Conservation (phyloP, 2,888 invertebrate genomes). For the Drosophila setosimentum region DNA sequence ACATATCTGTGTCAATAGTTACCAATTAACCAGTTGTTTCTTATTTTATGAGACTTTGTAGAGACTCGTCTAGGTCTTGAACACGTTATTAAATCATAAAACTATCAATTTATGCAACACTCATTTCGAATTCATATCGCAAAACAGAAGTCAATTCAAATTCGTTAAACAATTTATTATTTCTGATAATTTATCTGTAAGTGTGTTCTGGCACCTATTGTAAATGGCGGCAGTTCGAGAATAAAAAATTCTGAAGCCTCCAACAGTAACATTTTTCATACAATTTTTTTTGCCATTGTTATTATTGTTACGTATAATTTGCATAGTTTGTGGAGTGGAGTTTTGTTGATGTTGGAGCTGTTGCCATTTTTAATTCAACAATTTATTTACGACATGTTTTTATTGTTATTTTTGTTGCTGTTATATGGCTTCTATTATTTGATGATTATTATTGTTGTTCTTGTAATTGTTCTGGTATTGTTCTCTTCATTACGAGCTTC, state of each 20-base stretch:
- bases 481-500: constrained; percentile 40
- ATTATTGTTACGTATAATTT: constrained; percentile 44
- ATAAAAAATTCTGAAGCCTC: constrained; percentile 31
- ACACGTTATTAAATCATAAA: constrained; percentile 22
- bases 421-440: constrained; percentile 52
- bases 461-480: constrained; percentile 40
- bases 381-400: constrained; percentile 55
- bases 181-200: constrained; percentile 46
- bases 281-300: constrained; percentile 45
- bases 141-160: constrained; percentile 64
- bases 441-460: constrained; percentile 61
- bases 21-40: constrained; percentile 10
- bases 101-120: constrained; percentile 37
- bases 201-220: constrained; percentile 53
- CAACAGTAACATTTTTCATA: constrained; percentile 38
- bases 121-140: constrained; percentile 37
- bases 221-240: constrained; percentile 25
- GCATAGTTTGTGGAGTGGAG: constrained; percentile 47
- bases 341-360: constrained; percentile 11
- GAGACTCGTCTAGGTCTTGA: neutral
- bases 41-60: neutral
- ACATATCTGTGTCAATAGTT: neutral
- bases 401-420: constrained; percentile 16
- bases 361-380: constrained; percentile 56
- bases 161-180: constrained; percentile 58